phyloP scores from a whole-genome alignment of 1,140 invertebrate genomes.

The Propsilocerus akamusi region DNA sequence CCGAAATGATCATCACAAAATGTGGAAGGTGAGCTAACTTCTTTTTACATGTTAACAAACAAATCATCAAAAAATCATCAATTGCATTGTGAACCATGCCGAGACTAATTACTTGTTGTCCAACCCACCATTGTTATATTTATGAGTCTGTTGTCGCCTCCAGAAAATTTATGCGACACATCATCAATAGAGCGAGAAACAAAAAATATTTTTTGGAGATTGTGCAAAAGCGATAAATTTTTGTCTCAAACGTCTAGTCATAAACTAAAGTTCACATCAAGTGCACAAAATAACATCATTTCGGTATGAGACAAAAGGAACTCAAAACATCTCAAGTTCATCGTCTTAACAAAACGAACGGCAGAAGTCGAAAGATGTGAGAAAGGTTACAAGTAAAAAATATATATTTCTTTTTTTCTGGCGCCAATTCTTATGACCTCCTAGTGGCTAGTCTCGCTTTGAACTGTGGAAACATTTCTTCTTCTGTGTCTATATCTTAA shows the following conservation, averaged over 20 bases:
- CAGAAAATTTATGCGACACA: background rate
- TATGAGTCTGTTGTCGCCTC: background rate
- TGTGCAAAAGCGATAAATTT: background rate
- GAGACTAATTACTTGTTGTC: background rate
- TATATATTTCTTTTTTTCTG: constrained; percentile 1
- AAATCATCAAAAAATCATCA: background rate
- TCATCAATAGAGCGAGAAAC: background rate
- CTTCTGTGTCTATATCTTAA: too few relatives aligned
- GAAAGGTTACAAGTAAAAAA: background rate
- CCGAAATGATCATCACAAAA: constrained; percentile 99
- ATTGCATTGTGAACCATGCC: background rate
- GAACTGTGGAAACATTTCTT: too few relatives aligned
- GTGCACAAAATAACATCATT: constrained; percentile 1
- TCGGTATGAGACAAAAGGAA: background rate
- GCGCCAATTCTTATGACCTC: constrained; percentile 1
- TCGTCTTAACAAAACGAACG: background rate
- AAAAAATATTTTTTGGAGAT: background rate
- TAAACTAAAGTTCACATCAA: background rate
- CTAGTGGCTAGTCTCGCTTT: background rate
- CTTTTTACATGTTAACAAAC: background rate
- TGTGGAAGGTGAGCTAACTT: constrained; percentile 67
- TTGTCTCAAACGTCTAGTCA: background rate
- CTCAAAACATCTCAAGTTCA: too few relatives aligned
- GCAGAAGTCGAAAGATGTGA: background rate
- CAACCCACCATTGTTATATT: background rate